A percentile compares a stretch with the other conserved stretches of the same genome.
Conservation (phyloP, 1,140 invertebrate species). For the Tachypleus tridentatus region DNA sequence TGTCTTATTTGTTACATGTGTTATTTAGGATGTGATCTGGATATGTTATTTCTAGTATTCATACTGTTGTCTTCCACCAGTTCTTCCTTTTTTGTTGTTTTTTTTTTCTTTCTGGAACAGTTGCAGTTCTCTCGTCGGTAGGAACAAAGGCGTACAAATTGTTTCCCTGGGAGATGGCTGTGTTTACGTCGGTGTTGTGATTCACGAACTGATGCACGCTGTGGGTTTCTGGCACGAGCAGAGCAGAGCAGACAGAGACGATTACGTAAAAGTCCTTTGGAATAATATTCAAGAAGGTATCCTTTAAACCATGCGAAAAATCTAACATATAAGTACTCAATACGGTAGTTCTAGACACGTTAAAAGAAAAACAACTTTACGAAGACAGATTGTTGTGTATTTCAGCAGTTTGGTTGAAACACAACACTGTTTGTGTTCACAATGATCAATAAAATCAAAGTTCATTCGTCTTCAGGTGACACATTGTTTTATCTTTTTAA, state of each 20-base stretch:
- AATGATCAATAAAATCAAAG: too few relatives aligned
- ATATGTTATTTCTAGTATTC: too few relatives aligned
- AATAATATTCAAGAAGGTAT: not conserved
- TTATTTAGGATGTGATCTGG: too few relatives aligned
- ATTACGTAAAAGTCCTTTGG: conserved; percentile 11
- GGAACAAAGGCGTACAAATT: not conserved
- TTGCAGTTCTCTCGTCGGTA: not conserved
- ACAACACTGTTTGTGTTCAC: too few relatives aligned
- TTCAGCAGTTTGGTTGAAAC: too few relatives aligned
- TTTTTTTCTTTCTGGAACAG: not conserved
- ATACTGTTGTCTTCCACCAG: too few relatives aligned
- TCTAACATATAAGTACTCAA: not conserved
- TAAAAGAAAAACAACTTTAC: not conserved
- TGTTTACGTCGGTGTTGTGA: conserved; percentile 37
- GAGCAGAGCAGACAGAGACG: conserved; percentile 29
- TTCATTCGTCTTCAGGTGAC: too few relatives aligned
- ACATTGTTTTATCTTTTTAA: too few relatives aligned
- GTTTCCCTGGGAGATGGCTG: conserved; percentile 3
- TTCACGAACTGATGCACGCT: conserved; percentile 51
- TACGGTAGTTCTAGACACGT: too few relatives aligned
- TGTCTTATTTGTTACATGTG: too few relatives aligned
- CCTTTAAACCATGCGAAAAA: not conserved
- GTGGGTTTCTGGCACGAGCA: conserved; percentile 45
- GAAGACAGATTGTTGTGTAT: not conserved
- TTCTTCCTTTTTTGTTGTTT: not conserved